A percentile compares a stretch with the other conserved stretches of the same genome.
These are phyloP conservation scores for Sigmodon hispidus DNA, from an alignment of 2,113 vertebrate genomes.

Conservation along the genomic window DNA sequence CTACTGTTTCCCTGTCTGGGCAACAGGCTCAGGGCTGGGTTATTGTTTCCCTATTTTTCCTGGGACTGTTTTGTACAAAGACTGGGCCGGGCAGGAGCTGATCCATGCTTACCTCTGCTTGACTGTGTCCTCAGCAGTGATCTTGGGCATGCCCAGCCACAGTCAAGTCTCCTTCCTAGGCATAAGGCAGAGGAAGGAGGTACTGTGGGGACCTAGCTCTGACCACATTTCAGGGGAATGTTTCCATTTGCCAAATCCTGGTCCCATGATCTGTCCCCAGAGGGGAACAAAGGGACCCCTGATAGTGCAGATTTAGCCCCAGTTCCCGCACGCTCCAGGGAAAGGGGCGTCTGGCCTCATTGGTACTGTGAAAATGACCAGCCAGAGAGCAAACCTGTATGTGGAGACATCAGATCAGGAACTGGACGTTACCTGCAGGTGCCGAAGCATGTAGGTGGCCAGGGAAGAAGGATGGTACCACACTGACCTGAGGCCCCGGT, in stretches of 20 bases:
- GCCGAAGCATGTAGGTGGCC: constrained; percentile 62
- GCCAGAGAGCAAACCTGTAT: neutral
- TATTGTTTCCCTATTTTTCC: constrained; percentile 63
- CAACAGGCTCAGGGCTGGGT: constrained; percentile 55
- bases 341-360: constrained; percentile 52
- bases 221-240: constrained; percentile 64
- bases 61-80: constrained; percentile 72
- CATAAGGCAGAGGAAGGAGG: constrained; percentile 31
- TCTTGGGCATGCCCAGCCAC: neutral
- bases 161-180: constrained; percentile 1
- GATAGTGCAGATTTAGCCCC: constrained; percentile 58
- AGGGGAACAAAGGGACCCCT: constrained; percentile 78
- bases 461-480: neutral
- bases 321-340: constrained; percentile 46
- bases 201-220: constrained; percentile 24
- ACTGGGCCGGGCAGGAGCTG: constrained; percentile 52
- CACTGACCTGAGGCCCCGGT: neutral
- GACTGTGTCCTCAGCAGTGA: constrained; percentile 31
- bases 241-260: constrained; percentile 77
- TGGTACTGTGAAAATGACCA: constrained; percentile 78
- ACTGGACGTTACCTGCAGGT: constrained; percentile 52
- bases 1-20: constrained; percentile 47
- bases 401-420: constrained; percentile 33
- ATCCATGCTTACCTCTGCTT: constrained; percentile 65
- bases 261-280: constrained; percentile 72